A percentile compares a stretch with the other conserved stretches of the same genome.
These are phyloP conservation scores for Listronotus oregonensis DNA, from an alignment of 1,140 invertebrate species.

Conservation along the genomic window DNA sequence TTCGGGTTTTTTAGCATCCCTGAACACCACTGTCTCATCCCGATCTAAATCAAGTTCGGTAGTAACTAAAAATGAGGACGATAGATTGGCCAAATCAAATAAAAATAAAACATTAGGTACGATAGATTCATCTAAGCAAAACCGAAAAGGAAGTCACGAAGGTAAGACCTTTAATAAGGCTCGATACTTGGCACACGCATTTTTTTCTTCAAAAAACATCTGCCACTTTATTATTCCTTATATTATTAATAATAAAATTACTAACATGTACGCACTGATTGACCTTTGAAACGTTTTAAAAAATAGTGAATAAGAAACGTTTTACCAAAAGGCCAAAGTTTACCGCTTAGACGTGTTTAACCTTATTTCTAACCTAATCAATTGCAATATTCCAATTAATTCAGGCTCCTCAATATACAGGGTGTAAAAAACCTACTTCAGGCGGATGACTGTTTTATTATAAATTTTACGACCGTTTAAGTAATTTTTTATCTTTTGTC, in stretches of 20 bases:
- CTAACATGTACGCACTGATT: background rate
- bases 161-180: slow-evolving; percentile 48
- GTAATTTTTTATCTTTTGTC: too few species aligned
- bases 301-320: too few species aligned
- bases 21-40: slow-evolving; percentile 56
- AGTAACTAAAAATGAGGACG: slow-evolving; percentile 54
- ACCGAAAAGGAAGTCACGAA: slow-evolving; percentile 50
- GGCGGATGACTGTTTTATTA: too few species aligned
- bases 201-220: slow-evolving; percentile 3
- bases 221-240: background rate
- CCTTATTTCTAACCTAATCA: too few species aligned
- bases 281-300: too few species aligned
- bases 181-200: slow-evolving; percentile 55
- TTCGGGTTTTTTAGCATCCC: slow-evolving; percentile 57
- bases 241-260: background rate
- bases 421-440: too few species aligned
- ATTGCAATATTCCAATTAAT: too few species aligned
- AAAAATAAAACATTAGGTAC: slow-evolving; percentile 48
- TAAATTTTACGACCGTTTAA: too few species aligned
- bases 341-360: too few species aligned
- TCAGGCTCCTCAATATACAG: too few species aligned
- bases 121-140: slow-evolving; percentile 49
- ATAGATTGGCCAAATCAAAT: slow-evolving; percentile 55
- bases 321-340: too few species aligned
- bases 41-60: slow-evolving; percentile 57